phyloP scores from a whole-genome alignment of 2,888 invertebrate genomes.

The Epicampocera succincta region DNA sequence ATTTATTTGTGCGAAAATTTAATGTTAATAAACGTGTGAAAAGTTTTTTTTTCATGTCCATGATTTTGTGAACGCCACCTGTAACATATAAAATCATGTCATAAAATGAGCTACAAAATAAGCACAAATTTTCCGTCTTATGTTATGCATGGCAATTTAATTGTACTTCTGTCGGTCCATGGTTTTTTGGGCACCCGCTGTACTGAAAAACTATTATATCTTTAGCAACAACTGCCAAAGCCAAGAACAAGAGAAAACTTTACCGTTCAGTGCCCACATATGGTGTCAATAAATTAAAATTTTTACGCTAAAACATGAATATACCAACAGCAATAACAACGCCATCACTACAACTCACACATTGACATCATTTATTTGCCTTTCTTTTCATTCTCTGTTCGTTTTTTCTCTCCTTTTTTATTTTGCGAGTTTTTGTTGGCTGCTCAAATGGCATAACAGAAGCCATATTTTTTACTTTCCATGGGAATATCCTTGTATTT shows the following conservation, averaged over 20 bases:
- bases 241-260: slow-evolving; percentile 56
- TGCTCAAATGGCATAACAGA: slow-evolving; percentile 58
- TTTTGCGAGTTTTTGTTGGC: slow-evolving; percentile 19
- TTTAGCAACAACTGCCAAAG: slow-evolving; percentile 18
- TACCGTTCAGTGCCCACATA: slow-evolving; percentile 71
- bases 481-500: slow-evolving; percentile 53
- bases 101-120: no score
- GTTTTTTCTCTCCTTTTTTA: slow-evolving; percentile 1
- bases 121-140: no score
- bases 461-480: slow-evolving; percentile 62
- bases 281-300: slow-evolving; percentile 81
- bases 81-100: slow-evolving; percentile 8
- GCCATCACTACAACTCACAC: slow-evolving; percentile 20
- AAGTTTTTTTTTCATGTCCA: no score
- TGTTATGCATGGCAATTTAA: no score
- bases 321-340: slow-evolving; percentile 14
- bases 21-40: no score
- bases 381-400: slow-evolving; percentile 7
- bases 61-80: not conserved
- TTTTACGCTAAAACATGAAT: slow-evolving; percentile 69
- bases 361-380: slow-evolving; percentile 34
- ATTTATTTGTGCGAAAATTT: no score
- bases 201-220: no score
- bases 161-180: no score
- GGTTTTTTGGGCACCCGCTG: no score